A percentile compares a stretch with the other conserved stretches of the same genome.
Evolutionary conservation across 2,797 vertebrate species (phyloP).

Genomic region (Premnoplex brunnescens): DNA sequence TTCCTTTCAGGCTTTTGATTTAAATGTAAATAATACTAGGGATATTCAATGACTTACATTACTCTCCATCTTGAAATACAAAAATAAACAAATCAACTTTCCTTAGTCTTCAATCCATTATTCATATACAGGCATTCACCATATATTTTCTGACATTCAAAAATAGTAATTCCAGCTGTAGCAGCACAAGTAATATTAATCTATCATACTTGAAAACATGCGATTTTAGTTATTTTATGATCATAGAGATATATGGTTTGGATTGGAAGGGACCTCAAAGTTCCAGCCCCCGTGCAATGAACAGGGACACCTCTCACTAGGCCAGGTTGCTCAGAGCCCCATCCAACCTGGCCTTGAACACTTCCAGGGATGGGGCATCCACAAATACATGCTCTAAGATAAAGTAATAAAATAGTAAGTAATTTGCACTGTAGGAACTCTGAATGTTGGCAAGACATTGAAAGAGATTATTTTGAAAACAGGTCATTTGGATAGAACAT

Average conservation of each 20-base stretch:
- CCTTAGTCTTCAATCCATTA: neutral
- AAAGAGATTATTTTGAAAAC: neutral
- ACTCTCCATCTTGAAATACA: neutral
- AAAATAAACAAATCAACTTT: neutral
- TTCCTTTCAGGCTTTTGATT: neutral
- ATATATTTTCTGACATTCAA: neutral
- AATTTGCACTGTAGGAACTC: neutral
- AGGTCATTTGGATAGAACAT: neutral
- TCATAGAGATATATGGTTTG: neutral
- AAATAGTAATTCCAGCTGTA: neutral
- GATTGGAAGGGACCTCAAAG: neutral
- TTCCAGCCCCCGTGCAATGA: neutral
- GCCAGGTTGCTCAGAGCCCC: neutral
- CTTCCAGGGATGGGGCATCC: neutral
- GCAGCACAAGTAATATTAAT: neutral
- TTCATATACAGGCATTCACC: neutral
- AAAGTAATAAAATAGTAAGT: neutral
- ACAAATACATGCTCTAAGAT: neutral
- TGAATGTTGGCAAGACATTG: neutral
- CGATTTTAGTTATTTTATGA: neutral
- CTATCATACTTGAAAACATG: neutral
- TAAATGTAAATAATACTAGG: neutral
- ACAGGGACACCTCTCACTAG: neutral
- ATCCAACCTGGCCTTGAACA: neutral
- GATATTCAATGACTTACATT: neutral